These are phyloP conservation scores for Drosophila neocordata DNA, from an alignment of 1,140 invertebrate species.

Conservation along the genomic window DNA sequence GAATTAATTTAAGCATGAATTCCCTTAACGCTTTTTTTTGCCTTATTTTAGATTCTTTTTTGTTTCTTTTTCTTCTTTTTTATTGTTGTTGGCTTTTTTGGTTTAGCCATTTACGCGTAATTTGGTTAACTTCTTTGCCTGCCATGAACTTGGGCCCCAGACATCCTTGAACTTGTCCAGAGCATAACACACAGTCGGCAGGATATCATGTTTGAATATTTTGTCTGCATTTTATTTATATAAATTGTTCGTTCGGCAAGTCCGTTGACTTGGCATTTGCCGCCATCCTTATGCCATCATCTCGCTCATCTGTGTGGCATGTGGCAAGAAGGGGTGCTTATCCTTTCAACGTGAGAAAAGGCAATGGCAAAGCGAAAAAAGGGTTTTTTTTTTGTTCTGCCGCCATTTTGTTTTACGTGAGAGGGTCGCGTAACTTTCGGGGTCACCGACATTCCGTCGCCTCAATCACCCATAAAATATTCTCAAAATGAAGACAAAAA, in stretches of 20 bases:
- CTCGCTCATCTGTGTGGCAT: too few species aligned
- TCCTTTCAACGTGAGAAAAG: neutral
- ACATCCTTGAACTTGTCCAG: slow-evolving; percentile 72
- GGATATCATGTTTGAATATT: slow-evolving; percentile 75
- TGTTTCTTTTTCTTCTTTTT: slow-evolving; percentile 39
- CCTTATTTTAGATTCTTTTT: neutral
- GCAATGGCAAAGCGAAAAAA: slow-evolving; percentile 23
- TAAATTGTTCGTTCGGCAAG: slow-evolving; percentile 42
- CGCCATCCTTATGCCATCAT: neutral
- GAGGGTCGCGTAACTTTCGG: slow-evolving; percentile 33
- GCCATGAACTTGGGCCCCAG: slow-evolving; percentile 39
- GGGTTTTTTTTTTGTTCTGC: slow-evolving; percentile 17
- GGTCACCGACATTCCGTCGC: slow-evolving; percentile 30
- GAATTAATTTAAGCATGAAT: neutral
- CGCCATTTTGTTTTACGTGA: slow-evolving; percentile 54
- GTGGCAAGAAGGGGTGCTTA: neutral
- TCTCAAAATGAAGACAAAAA: neutral
- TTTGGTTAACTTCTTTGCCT: slow-evolving; percentile 45
- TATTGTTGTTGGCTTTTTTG: slow-evolving; percentile 54
- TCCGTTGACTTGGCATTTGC: slow-evolving; percentile 32
- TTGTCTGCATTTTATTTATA: slow-evolving; percentile 70
- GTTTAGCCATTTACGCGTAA: slow-evolving; percentile 64
- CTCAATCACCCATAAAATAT: slow-evolving; percentile 49
- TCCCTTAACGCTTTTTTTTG: too few species aligned
- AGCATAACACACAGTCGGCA: slow-evolving; percentile 33